These are phyloP conservation scores for Myodes glareolus DNA, from an alignment of 2,113 vertebrate genomes.

Conservation along the genomic window DNA sequence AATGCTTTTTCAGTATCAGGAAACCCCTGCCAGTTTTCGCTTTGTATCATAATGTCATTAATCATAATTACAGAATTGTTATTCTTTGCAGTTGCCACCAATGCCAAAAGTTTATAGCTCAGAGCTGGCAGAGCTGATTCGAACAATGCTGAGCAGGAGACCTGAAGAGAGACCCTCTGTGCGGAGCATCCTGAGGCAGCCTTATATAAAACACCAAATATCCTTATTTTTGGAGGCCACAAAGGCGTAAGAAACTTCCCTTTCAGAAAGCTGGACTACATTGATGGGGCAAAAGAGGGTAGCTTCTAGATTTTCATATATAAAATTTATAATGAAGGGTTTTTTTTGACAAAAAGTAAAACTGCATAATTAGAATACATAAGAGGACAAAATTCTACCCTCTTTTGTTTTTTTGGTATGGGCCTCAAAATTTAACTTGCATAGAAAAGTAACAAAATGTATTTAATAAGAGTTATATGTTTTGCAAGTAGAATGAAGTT, in stretches of 20 bases:
- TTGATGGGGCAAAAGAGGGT: background rate
- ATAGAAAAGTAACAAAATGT: background rate
- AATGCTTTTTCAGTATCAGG: background rate
- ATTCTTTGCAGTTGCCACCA: constrained; percentile 91
- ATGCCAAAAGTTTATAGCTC: constrained; percentile 96
- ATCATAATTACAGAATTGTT: constrained; percentile 13
- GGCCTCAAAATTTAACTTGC: background rate
- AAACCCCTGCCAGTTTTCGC: constrained; percentile 44
- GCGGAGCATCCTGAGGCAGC: constrained; percentile 93
- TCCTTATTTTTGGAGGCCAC: constrained; percentile 94
- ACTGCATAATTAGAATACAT: background rate
- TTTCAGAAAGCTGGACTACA: constrained; percentile 53
- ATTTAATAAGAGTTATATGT: background rate
- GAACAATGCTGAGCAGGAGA: constrained; percentile 94
- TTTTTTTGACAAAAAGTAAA: constrained; percentile 22
- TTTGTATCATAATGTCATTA: constrained; percentile 28
- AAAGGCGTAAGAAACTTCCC: constrained; percentile 89
- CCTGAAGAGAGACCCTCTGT: constrained; percentile 96
- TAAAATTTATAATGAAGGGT: constrained; percentile 29
- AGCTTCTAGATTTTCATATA: constrained; percentile 25
- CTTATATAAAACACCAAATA: constrained; percentile 95
- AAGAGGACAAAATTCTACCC: constrained; percentile 2
- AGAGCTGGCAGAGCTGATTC: constrained; percentile 93
- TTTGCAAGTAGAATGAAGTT: too few species aligned
- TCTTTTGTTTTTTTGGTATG: background rate